A percentile compares a stretch with the other conserved stretches of the same genome.
phyloP scores from a whole-genome alignment of 2,888 invertebrate species.

The Andrena trimmerana region DNA sequence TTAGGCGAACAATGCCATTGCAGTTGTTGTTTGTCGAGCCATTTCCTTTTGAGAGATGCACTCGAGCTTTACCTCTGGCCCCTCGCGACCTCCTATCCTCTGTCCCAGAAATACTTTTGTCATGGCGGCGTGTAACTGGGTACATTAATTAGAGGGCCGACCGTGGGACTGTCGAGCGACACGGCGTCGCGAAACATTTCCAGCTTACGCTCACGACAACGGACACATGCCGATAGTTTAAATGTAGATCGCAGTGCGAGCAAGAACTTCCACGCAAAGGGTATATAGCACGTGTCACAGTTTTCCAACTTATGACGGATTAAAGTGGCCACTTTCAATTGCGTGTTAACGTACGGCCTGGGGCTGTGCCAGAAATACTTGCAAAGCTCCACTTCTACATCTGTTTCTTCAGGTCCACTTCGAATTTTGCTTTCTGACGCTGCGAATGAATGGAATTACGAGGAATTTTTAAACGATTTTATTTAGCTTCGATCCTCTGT shows the following conservation, averaged over 20 bases:
- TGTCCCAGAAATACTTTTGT: constrained; percentile 52
- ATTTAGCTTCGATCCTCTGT: too few species aligned
- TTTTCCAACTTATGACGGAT: constrained; percentile 3
- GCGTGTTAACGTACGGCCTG: not conserved
- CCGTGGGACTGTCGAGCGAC: constrained; percentile 10
- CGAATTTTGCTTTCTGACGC: too few species aligned
- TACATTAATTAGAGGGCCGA: constrained; percentile 44
- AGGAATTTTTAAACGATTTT: too few species aligned
- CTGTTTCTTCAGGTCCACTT: too few species aligned
- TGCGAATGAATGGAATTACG: too few species aligned
- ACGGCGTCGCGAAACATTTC: not conserved
- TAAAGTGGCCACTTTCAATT: constrained; percentile 4
- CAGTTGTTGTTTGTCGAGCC: constrained; percentile 63
- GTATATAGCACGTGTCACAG: not conserved
- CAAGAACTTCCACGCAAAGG: too few species aligned
- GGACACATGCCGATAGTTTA: not conserved
- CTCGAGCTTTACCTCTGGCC: constrained; percentile 46
- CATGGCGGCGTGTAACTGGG: constrained; percentile 3
- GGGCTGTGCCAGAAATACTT: constrained; percentile 3
- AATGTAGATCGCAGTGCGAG: not conserved
- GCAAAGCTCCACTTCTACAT: not conserved
- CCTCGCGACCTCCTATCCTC: constrained; percentile 43
- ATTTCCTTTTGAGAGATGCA: constrained; percentile 61
- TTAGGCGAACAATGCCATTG: constrained; percentile 60
- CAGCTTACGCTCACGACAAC: not conserved